A percentile compares a stretch with the other conserved stretches of the same genome.
Conservation (phyloP, 2,113 vertebrate genomes). For the Marmota flaviventris region DNA sequence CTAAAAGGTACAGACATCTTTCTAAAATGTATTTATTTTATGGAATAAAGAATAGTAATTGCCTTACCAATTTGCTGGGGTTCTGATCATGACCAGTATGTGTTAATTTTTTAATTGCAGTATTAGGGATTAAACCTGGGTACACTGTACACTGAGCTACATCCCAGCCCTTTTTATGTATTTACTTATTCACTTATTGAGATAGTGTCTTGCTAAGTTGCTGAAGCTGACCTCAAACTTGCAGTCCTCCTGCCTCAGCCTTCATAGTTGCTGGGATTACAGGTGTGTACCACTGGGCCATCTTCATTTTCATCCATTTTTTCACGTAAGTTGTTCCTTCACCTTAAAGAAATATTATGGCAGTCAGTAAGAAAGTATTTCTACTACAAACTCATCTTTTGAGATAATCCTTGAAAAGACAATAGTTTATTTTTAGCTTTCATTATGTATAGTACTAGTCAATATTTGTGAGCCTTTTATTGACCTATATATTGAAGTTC, state of each 20-base stretch:
- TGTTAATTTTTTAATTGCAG: no score
- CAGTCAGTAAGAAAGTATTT: slow-evolving; percentile 1
- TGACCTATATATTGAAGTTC: background rate
- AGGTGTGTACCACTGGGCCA: background rate
- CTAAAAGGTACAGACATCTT: slow-evolving; percentile 29
- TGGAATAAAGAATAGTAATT: slow-evolving; percentile 27
- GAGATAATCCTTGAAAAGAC: slow-evolving; percentile 10
- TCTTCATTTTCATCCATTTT: slow-evolving; percentile 22
- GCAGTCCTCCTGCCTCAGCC: background rate
- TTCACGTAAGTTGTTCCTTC: background rate
- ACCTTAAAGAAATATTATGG: background rate
- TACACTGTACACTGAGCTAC: no score
- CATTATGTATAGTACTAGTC: background rate
- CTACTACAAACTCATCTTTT: background rate
- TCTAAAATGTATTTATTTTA: slow-evolving; percentile 11
- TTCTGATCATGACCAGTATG: background rate
- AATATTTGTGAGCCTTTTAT: slow-evolving; percentile 26
- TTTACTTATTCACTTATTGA: background rate
- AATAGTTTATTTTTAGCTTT: background rate
- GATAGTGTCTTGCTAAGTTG: background rate
- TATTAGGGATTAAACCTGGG: no score
- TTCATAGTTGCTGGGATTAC: background rate
- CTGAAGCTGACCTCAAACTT: background rate
- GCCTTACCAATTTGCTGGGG: background rate
- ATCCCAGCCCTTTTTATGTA: no score